Conservation (phyloP, 2,888 invertebrate genomes). For the Leptarthrus brevirostris region DNA sequence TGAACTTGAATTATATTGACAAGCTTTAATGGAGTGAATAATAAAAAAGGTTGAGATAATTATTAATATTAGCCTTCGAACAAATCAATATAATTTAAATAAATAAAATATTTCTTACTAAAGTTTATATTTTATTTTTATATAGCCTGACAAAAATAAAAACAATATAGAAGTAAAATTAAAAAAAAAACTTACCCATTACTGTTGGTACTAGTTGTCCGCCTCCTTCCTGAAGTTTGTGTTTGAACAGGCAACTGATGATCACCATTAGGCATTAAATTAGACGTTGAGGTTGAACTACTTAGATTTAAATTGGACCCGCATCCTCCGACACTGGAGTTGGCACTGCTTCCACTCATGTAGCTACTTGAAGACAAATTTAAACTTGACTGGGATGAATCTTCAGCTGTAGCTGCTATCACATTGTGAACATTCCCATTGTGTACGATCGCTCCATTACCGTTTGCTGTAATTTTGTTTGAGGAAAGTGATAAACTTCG, state of each 20-base stretch:
- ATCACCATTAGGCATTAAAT: conserved; percentile 50
- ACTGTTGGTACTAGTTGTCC: conserved; percentile 67
- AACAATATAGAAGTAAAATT: neutral
- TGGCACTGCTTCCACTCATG: conserved; percentile 57
- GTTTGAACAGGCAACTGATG: conserved; percentile 35
- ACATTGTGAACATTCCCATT: conserved; percentile 54
- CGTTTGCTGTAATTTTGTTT: conserved; percentile 65
- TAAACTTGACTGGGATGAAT: conserved; percentile 59
- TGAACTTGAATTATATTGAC: too few relatives aligned
- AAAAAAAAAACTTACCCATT: conserved; percentile 62
- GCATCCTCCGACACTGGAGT: conserved; percentile 55
- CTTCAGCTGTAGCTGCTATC: conserved; percentile 55
- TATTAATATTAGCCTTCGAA: too few relatives aligned
- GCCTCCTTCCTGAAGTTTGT: conserved; percentile 60
- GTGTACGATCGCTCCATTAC: conserved; percentile 53
- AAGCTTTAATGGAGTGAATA: too few relatives aligned
- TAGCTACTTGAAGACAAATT: conserved; percentile 60
- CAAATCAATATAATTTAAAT: too few relatives aligned
- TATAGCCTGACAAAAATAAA: neutral
- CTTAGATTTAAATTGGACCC: conserved; percentile 23
- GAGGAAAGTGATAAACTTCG: conserved; percentile 66
- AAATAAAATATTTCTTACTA: neutral
- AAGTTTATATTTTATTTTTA: neutral
- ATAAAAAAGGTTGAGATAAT: too few relatives aligned
- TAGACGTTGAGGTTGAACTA: conserved; percentile 50